Percentiles rank a stretch among this genome's conserved stretches.
These are phyloP conservation scores for Numenius phaeopus DNA, from an alignment of 2,797 vertebrate species.

Conservation along the genomic window DNA sequence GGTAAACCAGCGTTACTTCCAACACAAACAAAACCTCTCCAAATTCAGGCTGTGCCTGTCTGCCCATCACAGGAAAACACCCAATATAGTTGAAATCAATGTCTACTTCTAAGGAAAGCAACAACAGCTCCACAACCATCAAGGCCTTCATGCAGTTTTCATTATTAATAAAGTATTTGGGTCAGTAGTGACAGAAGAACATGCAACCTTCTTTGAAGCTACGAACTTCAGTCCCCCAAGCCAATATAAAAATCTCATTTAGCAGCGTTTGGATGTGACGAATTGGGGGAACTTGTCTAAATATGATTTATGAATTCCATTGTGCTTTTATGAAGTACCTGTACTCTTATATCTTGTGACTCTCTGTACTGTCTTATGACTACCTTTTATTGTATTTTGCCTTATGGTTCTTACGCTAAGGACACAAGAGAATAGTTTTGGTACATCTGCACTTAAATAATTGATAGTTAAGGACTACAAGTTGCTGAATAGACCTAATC, in stretches of 20 bases:
- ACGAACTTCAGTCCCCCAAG: neutral
- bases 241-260: slow-evolving; percentile 64
- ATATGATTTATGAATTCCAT: slow-evolving; percentile 63
- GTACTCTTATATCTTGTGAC: neutral
- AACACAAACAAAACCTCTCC: neutral
- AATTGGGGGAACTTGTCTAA: slow-evolving; percentile 48
- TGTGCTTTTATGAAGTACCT: slow-evolving; percentile 62
- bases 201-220: slow-evolving; percentile 1
- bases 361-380: neutral
- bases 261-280: neutral
- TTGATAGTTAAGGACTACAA: slow-evolving; percentile 54
- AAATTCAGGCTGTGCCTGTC: neutral
- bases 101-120: neutral
- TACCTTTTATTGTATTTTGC: slow-evolving; percentile 51
- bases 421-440: slow-evolving; percentile 32
- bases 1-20: neutral
- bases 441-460: slow-evolving; percentile 52
- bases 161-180: slow-evolving; percentile 12
- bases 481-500: slow-evolving; percentile 32
- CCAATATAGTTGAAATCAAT: neutral
- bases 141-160: neutral
- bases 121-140: neutral
- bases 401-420: slow-evolving; percentile 30
- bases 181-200: slow-evolving; percentile 20
- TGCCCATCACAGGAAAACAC: neutral